Conservation (phyloP, 2,888 invertebrate species). For the Chelonus formosanus region DNA sequence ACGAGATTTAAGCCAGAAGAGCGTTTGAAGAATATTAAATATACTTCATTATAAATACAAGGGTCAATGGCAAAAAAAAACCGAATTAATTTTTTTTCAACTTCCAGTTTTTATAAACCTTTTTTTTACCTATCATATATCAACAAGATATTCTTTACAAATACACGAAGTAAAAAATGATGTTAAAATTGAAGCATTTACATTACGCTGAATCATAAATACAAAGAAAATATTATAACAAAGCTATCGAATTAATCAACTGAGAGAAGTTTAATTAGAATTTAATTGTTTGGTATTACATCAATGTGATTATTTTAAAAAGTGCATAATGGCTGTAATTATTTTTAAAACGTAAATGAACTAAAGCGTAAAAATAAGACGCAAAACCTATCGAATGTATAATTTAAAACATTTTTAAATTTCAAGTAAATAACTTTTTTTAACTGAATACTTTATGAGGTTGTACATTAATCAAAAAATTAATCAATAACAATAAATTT, state of each 20-base stretch:
- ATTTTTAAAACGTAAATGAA: too few species aligned
- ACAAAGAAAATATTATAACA: conserved; percentile 23
- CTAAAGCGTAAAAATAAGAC: too few species aligned
- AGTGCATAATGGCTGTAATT: too few species aligned
- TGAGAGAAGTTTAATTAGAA: conserved; percentile 8
- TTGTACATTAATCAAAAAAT: too few species aligned
- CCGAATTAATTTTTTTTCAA: too few species aligned
- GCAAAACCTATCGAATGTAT: too few species aligned
- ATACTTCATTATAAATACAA: background rate
- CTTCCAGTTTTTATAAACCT: too few species aligned
- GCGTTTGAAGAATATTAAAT: conserved; percentile 7
- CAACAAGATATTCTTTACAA: background rate
- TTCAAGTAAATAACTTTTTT: too few species aligned
- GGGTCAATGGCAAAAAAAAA: background rate
- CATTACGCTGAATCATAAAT: conserved; percentile 21
- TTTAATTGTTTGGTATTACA: conserved; percentile 9
- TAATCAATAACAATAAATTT: too few species aligned
- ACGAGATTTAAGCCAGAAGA: conserved; percentile 2
- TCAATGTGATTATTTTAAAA: too few species aligned
- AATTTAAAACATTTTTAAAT: too few species aligned
- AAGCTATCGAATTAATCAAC: conserved; percentile 17
- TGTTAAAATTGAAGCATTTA: conserved; percentile 28
- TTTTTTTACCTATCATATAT: background rate
- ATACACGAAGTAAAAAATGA: conserved; percentile 22
- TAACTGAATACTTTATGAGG: too few species aligned